Evolutionary conservation across 2,888 invertebrate species (phyloP).

Genomic region (Tethea ocularis): DNA sequence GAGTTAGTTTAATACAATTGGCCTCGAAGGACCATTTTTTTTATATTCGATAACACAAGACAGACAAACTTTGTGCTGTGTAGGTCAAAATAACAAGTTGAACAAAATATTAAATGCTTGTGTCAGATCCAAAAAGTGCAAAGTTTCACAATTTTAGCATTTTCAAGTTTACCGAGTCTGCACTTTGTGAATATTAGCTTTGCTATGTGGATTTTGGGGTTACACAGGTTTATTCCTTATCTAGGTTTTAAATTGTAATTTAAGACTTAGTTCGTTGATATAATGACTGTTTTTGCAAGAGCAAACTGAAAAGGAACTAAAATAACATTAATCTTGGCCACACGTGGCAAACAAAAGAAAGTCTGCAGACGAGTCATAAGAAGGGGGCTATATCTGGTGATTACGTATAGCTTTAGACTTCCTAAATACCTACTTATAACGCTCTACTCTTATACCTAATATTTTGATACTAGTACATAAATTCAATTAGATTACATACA

Average conservation of each 20-base stretch:
- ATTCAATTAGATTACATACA: neutral
- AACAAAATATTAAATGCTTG: neutral
- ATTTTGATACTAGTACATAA: neutral
- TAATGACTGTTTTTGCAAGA: conserved; percentile 1
- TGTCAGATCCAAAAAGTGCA: neutral
- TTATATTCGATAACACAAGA: neutral
- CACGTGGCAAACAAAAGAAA: conserved; percentile 33
- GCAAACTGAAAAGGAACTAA: conserved; percentile 14
- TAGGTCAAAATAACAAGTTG: neutral
- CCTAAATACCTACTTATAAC: neutral
- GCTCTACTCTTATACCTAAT: neutral
- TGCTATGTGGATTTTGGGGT: conserved; percentile 19
- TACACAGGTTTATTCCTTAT: conserved; percentile 4
- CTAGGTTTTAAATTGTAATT: conserved; percentile 12
- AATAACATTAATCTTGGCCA: conserved; percentile 37
- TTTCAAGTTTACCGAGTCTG: conserved; percentile 11
- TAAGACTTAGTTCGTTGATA: neutral
- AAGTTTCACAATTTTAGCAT: neutral
- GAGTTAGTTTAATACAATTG: neutral
- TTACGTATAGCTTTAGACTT: neutral
- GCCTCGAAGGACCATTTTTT: neutral
- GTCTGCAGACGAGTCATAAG: conserved; percentile 8
- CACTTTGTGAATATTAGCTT: conserved; percentile 17
- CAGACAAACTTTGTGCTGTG: neutral
- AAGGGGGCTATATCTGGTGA: neutral